Evolutionary conservation across 2,113 vertebrate species (phyloP).

Genomic region (Thermophis baileyi): DNA sequence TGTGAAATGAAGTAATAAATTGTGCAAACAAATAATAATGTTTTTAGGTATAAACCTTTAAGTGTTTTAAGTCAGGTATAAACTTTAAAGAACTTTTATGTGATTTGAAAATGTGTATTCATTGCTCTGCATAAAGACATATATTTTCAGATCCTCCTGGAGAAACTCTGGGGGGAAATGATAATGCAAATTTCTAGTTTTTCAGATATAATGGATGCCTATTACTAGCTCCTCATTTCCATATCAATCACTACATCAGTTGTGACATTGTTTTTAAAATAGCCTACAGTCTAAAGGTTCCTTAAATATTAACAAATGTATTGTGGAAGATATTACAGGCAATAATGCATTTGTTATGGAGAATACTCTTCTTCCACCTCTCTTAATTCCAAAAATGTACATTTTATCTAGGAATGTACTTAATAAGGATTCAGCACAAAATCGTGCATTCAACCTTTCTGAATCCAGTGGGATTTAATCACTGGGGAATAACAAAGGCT

Average conservation of each 20-base stretch:
- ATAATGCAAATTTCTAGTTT: not conserved
- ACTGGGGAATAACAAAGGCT: not conserved
- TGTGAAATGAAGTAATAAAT: not conserved
- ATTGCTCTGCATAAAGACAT: not conserved
- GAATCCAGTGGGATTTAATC: not conserved
- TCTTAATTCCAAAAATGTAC: not conserved
- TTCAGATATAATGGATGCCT: not conserved
- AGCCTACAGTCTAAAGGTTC: too few relatives aligned
- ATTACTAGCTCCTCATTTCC: not conserved
- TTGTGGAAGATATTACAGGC: not conserved
- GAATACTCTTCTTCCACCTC: not conserved
- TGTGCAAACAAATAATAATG: not conserved
- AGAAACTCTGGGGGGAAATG: not conserved
- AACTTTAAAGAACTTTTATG: not conserved
- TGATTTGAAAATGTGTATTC: not conserved
- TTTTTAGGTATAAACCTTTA: not conserved
- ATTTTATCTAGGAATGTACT: not conserved
- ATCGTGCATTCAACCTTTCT: not conserved
- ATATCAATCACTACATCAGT: not conserved
- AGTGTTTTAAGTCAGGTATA: not conserved
- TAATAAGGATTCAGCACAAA: not conserved
- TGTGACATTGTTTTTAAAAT: not conserved
- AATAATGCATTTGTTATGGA: not conserved
- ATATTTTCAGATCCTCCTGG: not conserved
- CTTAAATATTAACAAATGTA: not conserved